Conservation (phyloP, 2,113 vertebrate species). For the Tichodroma muraria region DNA sequence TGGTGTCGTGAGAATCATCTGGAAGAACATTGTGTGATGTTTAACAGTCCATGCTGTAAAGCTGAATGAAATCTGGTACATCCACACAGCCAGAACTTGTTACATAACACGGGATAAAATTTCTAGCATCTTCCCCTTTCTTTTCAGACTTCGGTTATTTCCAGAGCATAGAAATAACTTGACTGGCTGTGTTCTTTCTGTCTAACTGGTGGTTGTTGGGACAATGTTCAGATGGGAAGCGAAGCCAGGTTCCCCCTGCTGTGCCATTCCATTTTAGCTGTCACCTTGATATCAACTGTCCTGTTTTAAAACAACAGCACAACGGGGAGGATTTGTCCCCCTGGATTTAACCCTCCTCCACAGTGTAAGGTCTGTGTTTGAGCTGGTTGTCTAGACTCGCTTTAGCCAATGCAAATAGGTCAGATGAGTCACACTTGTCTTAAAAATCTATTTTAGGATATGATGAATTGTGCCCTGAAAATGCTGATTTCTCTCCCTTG, state of each 20-base stretch:
- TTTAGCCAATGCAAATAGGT: slow-evolving; percentile 13
- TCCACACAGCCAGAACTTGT: not conserved
- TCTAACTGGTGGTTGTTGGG: not conserved
- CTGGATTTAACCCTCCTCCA: not conserved
- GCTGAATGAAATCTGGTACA: not conserved
- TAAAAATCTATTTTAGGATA: not conserved
- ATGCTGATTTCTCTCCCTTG: not conserved
- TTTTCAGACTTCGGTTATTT: not conserved
- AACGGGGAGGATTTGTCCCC: not conserved
- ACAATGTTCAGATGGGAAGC: not conserved
- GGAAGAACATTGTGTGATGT: not conserved
- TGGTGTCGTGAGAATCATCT: not conserved
- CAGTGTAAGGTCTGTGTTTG: not conserved
- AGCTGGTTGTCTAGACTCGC: not conserved
- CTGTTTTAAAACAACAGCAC: not conserved
- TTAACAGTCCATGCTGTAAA: not conserved
- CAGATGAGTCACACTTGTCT: slow-evolving; percentile 32
- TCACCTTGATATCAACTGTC: not conserved
- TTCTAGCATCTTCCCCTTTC: not conserved
- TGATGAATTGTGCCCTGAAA: not conserved
- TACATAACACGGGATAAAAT: not conserved
- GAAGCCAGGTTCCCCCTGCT: not conserved
- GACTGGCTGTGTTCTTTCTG: not conserved
- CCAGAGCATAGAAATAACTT: not conserved
- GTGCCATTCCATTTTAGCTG: not conserved